Evolutionary conservation across 1,140 invertebrate genomes (phyloP), one percentile per base, ranked within the genome.

Genomic region (Macrotrachela quadricornifera): DNA sequence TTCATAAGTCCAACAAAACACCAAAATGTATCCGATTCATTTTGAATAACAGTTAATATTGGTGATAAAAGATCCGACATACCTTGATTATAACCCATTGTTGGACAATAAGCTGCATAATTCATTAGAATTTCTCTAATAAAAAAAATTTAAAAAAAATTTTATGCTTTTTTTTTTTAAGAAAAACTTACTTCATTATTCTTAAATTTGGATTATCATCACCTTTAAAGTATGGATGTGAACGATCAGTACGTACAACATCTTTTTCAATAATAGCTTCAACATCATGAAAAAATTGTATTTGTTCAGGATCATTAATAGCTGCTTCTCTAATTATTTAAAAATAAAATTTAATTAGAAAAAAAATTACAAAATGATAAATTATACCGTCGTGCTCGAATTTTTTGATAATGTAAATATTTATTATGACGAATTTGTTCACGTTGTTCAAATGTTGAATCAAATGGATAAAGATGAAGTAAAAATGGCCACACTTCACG

Each of bases 111-210:
- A 6, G 40, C 12, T 6, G 15, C 40, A 42, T 42, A 42, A 42
- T 42, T 42, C 1, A 15, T 1, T 4, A 42, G 40, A 42, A 42
- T 42, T 15, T 42, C 15, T 13, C 40, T 42, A 42, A 42, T 4
- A 42, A 30, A 4, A 30, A 30, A 4, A 30, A 42, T 4, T 30
- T 30, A 17, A 6, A 52, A 90, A 55, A 97, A 71, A 73, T 97
- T 90, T 71, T 97, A 97, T 71, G 97, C 92, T 65, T 94, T 95
- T 90, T 96, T 95, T n/a, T 88, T 81, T 67, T 96, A 97, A 0
- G 91, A 2, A 97, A 73, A 62, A 97, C 85, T 62, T 94, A 83
- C 59, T 82, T 78, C 1, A 97, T 69, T 16, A 82, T 74, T 51
- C 76, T 70, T 37, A 96, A 70, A 71, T 96, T 88, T 11, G 79